Conservation (phyloP, 2,888 invertebrate genomes). For the Neoitamus cyanurus region DNA sequence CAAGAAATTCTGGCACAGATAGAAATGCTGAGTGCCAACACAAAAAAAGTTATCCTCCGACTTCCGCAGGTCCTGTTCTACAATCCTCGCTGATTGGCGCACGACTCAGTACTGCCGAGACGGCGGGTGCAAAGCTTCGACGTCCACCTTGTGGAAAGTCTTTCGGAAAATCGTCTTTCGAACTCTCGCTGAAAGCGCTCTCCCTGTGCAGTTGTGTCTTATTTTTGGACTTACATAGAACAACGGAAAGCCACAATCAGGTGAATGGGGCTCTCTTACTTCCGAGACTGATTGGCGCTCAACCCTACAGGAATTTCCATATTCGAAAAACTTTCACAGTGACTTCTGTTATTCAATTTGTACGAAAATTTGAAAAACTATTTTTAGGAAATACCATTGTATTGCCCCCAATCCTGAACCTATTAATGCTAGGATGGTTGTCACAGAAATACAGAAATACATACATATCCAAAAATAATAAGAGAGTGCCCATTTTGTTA, state of each 20-base stretch:
- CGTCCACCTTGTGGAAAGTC: background rate
- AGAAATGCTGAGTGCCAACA: background rate
- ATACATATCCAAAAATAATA: too few species aligned
- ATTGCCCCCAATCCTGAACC: too few species aligned
- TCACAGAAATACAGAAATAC: too few species aligned
- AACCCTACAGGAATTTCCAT: background rate
- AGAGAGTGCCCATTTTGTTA: too few species aligned
- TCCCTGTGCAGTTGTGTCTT: background rate
- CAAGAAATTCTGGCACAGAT: background rate
- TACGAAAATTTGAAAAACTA: background rate
- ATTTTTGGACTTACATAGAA: slow-evolving; percentile 6
- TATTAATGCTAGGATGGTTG: too few species aligned
- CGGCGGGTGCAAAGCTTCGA: background rate
- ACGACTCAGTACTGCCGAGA: slow-evolving; percentile 13
- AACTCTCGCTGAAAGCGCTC: background rate
- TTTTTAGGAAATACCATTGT: background rate
- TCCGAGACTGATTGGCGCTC: slow-evolving; percentile 28
- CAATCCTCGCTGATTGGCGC: slow-evolving; percentile 19
- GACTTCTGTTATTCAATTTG: background rate
- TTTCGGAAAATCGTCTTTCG: background rate
- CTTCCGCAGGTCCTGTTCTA: background rate
- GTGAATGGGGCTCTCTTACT: background rate
- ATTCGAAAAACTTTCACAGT: slow-evolving; percentile 16
- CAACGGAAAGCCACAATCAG: background rate
- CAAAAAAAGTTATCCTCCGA: background rate